Evolutionary conservation across 2,797 vertebrate genomes (phyloP).

Genomic region (Sphenopsis melanotis): DNA sequence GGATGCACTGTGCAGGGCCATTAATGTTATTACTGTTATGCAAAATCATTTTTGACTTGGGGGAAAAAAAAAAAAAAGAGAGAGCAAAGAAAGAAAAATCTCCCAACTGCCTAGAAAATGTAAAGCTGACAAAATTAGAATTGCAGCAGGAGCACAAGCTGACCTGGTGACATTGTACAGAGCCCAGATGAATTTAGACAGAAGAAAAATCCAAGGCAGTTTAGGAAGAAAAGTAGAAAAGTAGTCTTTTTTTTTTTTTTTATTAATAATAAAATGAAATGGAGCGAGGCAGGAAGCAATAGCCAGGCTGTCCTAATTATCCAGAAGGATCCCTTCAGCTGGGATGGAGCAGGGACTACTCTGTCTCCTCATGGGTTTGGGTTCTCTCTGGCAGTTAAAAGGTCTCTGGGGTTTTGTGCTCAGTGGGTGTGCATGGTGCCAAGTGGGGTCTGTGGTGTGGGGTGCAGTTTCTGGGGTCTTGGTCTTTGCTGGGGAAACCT

Average conservation of each 20-base stretch:
- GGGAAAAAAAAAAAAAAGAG: not conserved
- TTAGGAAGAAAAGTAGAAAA: not conserved
- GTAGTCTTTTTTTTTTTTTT: not conserved
- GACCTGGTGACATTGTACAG: conserved; percentile 40
- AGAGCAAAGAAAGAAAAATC: not conserved
- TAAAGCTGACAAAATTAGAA: conserved; percentile 32
- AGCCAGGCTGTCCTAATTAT: not conserved
- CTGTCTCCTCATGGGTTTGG: fast-evolving
- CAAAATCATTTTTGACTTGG: conserved; percentile 56
- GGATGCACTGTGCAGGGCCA: not conserved
- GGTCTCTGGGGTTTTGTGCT: not conserved
- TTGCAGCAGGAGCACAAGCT: conserved; percentile 28
- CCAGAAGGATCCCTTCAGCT: not conserved
- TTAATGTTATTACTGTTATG: conserved; percentile 53
- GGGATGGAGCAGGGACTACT: not conserved
- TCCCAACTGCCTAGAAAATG: conserved; percentile 12
- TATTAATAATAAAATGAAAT: not conserved
- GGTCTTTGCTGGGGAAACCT: not conserved
- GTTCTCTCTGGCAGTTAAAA: not conserved
- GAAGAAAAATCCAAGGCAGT: not conserved
- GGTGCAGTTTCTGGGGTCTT: not conserved
- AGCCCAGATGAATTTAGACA: conserved; percentile 34
- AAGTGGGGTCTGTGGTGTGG: not conserved
- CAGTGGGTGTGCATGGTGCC: fast-evolving
- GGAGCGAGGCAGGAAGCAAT: not conserved